Percentiles rank a stretch among this genome's conserved stretches.
These are phyloP conservation scores for Coenobita brevimanus DNA, from an alignment of 1,140 invertebrate genomes.

Conservation along the genomic window DNA sequence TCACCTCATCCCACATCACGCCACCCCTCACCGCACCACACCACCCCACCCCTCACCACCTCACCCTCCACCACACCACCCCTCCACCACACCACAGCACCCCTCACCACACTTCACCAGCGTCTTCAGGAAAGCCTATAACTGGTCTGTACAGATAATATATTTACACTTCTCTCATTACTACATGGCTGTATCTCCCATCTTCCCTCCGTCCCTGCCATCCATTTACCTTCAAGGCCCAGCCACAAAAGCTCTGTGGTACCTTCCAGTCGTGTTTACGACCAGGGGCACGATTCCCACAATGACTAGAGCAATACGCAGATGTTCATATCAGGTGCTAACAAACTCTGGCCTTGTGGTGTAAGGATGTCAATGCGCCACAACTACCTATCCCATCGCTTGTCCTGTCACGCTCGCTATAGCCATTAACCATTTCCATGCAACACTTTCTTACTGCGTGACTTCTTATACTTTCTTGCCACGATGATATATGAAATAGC, in stretches of 20 bases:
- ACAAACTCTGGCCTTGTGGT: not conserved
- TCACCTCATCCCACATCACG: no score
- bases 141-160: not conserved
- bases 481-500: conserved; percentile 45
- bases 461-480: not conserved
- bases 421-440: not conserved
- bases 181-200: conserved; percentile 38
- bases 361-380: conserved; percentile 28
- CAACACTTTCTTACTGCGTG: not conserved
- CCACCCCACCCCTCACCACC: no score
- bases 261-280: conserved; percentile 64
- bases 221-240: conserved; percentile 63
- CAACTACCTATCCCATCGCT: not conserved
- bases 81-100: no score
- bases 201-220: conserved; percentile 57
- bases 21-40: no score
- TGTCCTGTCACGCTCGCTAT: not conserved
- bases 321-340: not conserved
- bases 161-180: conserved; percentile 47
- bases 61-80: no score
- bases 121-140: conserved; percentile 2
- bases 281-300: conserved; percentile 59
- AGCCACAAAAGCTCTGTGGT: conserved; percentile 64
- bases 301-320: conserved; percentile 41
- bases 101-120: no score